Percentiles rank a stretch among this genome's conserved stretches.
phyloP scores from a whole-genome alignment of 2,888 invertebrate genomes.

The Pollenia angustigena region DNA sequence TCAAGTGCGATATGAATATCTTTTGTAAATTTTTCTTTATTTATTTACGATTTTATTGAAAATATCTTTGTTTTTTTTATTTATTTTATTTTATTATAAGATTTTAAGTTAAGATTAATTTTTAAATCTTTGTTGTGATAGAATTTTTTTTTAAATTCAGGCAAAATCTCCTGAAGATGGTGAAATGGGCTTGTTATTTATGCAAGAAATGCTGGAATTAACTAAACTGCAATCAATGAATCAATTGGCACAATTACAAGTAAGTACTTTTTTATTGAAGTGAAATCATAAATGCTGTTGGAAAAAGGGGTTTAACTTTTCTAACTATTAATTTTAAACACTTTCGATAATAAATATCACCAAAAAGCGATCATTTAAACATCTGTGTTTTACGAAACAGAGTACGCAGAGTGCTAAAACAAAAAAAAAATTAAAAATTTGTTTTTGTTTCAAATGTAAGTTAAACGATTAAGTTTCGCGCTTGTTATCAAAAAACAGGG shows the following conservation, averaged over 20 bases:
- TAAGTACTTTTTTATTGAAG: constrained; percentile 69
- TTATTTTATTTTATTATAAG: neutral
- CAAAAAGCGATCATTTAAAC: too few species aligned
- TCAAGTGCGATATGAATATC: neutral
- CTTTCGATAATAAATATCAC: too few species aligned
- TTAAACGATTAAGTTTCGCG: too few species aligned
- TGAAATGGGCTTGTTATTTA: constrained; percentile 96
- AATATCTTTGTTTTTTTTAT: neutral
- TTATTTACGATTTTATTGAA: neutral
- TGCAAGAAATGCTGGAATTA: constrained; percentile 98
- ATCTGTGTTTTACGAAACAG: too few species aligned
- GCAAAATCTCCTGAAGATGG: constrained; percentile 94
- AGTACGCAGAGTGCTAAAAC: too few species aligned
- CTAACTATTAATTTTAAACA: too few species aligned
- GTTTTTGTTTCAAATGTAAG: too few species aligned
- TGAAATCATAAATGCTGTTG: neutral
- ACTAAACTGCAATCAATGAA: constrained; percentile 88
- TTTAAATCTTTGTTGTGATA: constrained; percentile 5
- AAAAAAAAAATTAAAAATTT: too few species aligned
- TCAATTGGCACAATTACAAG: constrained; percentile 83
- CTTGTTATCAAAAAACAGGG: too few species aligned
- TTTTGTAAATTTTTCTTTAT: neutral
- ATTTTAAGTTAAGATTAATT: neutral
- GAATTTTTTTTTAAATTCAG: constrained; percentile 84
- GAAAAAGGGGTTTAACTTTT: too few species aligned